These are phyloP conservation scores for Drosophila murphyi DNA, from an alignment of 1,140 invertebrate genomes.

Conservation along the genomic window DNA sequence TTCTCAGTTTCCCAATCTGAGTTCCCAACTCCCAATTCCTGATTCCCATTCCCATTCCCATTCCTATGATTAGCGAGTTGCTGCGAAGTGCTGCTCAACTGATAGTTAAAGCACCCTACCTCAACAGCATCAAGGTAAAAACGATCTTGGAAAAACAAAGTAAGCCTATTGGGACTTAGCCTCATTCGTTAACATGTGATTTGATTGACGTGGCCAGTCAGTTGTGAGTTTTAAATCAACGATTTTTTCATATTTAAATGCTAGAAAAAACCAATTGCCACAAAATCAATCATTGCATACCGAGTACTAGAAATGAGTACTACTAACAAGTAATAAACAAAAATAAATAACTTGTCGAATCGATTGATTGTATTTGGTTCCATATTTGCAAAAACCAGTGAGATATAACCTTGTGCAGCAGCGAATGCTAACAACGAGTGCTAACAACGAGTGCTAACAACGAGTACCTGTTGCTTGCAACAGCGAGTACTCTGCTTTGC, in stretches of 20 bases:
- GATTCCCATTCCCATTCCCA: conserved; percentile 36
- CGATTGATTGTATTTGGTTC: no score
- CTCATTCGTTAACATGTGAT: background rate
- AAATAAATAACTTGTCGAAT: no score
- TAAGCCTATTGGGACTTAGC: background rate
- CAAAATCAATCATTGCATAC: no score
- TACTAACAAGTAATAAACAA: no score
- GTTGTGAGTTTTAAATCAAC: background rate
- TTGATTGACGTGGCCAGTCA: background rate
- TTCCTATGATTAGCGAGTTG: conserved; percentile 45
- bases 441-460: background rate
- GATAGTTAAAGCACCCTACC: conserved; percentile 29
- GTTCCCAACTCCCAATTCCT: background rate
- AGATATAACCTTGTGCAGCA: background rate
- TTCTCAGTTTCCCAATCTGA: conserved; percentile 41
- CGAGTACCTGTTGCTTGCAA: background rate
- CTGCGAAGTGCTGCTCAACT: conserved; percentile 26
- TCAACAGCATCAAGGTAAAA: background rate
- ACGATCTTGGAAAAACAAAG: background rate
- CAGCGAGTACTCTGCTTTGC: background rate
- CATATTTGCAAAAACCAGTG: background rate
- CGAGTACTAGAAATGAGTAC: no score
- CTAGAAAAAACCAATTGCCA: background rate
- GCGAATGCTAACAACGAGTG: background rate
- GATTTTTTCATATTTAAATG: background rate